These are phyloP conservation scores for Nylanderia fulva DNA, from an alignment of 1,140 invertebrate genomes.

Conservation along the genomic window DNA sequence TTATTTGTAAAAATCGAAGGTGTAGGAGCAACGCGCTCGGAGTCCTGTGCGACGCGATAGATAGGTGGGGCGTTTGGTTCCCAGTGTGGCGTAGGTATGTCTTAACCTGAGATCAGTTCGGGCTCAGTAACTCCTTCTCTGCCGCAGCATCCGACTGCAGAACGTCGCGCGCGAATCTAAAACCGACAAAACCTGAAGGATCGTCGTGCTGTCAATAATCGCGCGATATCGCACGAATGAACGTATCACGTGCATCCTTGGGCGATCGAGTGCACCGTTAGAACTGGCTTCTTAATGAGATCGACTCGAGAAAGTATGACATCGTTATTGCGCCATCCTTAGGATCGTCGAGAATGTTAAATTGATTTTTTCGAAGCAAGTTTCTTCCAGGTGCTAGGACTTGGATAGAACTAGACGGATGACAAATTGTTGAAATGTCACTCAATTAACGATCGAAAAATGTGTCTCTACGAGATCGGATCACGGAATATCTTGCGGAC, in stretches of 20 bases:
- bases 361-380: constrained; percentile 6
- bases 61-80: constrained; percentile 68
- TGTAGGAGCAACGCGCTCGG: constrained; percentile 57
- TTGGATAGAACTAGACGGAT: constrained; percentile 1
- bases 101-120: constrained; percentile 78
- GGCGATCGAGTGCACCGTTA: not conserved
- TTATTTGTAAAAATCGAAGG: constrained; percentile 64
- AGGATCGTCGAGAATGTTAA: not conserved
- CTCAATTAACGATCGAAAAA: constrained; percentile 31
- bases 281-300: not conserved
- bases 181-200: not conserved
- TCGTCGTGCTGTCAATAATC: constrained; percentile 8
- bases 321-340: not conserved
- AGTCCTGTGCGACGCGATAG: constrained; percentile 53
- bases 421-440: constrained; percentile 24
- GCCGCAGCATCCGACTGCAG: constrained; percentile 80
- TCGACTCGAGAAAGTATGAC: not conserved
- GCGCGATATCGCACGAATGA: not conserved
- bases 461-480: constrained; percentile 24
- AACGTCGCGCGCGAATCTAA: constrained; percentile 29
- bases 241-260: constrained; percentile 5
- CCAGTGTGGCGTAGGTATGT: constrained; percentile 72
- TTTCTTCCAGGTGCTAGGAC: not conserved
- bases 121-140: constrained; percentile 82
- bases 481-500: constrained; percentile 38